Base-by-base conservation (phyloP, 2,888 invertebrate genomes). In the Acronicta psi region DNA sequence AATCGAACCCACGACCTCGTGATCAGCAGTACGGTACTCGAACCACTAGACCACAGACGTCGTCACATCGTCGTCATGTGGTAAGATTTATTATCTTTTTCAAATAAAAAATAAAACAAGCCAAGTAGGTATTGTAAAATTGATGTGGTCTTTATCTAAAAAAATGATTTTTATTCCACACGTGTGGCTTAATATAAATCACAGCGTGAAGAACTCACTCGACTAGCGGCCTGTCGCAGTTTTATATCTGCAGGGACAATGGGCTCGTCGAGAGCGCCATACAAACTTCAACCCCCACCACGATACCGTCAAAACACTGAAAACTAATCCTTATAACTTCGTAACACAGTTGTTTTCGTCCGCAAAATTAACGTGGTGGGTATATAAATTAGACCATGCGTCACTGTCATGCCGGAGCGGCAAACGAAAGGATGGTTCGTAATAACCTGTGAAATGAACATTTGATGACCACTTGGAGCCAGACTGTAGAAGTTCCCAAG, bases 401-500 rank as follows among this genome's bases (percentile, higher is more conserved):
- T 93, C 92, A 90, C 85, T 91, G 92, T 92, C 92, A 84, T 72
- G 65, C 66, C 72, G 73, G 70, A 73, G 83, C 76, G 78, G 68
- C 75, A 83, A 83, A 81, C 79, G 84, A 85, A 88, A 83, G 83
- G 85, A 84, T 83, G 81, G 81, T 76, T 78, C 77, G 87, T 88
- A 90, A 90, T 90, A 89, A 90, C 89, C 87, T 89, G 88, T 85
- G 86, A 92, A 90, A 91, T 89, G 86, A 87, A 86, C 87, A 67
- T 78, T 86, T 86, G 88, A 89, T 90, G 89, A 86, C 87, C 87
- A 83, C 83, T 87, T 79, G 76, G 74, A 69, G 77, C 66, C 78
- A 81, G 77, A 77, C 75, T 55, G 56, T 60, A 82, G 80, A 69
- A 74, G 75, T 70, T 72, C 46, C 37, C 44, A 66, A 82, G 67